A percentile compares a stretch with the other conserved stretches of the same genome.
Conservation (phyloP, 2,888 invertebrate species). For the Ellobium chinense region DNA sequence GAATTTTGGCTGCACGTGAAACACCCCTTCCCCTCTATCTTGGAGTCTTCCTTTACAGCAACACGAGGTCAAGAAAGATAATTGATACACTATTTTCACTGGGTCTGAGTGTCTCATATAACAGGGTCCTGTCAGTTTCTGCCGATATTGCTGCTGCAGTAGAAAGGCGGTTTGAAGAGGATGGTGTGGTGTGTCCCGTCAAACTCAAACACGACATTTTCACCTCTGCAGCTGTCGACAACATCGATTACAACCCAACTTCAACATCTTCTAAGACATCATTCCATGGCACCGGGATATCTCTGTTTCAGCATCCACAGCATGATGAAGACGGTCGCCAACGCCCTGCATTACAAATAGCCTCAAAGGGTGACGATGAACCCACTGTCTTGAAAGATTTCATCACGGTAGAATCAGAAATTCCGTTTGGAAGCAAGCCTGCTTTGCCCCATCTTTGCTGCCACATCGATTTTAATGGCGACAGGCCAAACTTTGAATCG, state of each 20-base stretch:
- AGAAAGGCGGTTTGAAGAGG: conserved; percentile 17
- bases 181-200: conserved; percentile 39
- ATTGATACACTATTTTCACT: conserved; percentile 16
- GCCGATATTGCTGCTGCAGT: background rate
- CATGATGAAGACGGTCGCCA: background rate
- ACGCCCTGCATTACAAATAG: background rate
- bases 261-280: conserved; percentile 40
- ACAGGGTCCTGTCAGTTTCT: background rate
- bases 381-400: background rate
- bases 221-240: conserved; percentile 46
- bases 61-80: background rate
- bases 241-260: conserved; percentile 48
- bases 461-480: too few relatives aligned
- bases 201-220: conserved; percentile 30
- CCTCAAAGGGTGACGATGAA: background rate
- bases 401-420: background rate
- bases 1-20: background rate
- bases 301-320: conserved; percentile 39
- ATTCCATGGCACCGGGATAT: conserved; percentile 50
- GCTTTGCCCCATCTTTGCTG: too few relatives aligned
- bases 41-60: background rate
- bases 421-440: too few relatives aligned
- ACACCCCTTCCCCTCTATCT: background rate
- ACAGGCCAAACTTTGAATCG: too few relatives aligned
- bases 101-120: background rate